Conservation (phyloP, 2,113 vertebrate species). For the Grantiella picta region DNA sequence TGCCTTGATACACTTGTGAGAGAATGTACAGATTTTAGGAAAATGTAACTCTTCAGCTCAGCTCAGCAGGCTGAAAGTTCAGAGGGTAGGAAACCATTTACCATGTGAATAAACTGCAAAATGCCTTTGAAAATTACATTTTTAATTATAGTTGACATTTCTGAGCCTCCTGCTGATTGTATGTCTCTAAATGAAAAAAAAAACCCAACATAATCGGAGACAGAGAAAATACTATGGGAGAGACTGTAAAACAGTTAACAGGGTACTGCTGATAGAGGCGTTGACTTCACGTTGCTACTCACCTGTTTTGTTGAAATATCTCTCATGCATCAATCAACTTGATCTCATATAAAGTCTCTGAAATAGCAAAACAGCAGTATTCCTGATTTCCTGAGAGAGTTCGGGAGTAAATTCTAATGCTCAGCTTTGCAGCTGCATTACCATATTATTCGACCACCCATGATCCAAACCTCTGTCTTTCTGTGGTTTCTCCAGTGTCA, state of each 20-base stretch:
- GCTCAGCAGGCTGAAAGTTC: constrained; percentile 64
- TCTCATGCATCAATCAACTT: background rate
- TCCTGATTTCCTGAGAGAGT: background rate
- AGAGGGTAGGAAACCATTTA: constrained; percentile 60
- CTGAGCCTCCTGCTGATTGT: constrained; percentile 58
- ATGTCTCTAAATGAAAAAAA: constrained; percentile 25
- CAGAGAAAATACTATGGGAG: background rate
- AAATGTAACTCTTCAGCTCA: constrained; percentile 47
- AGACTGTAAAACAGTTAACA: constrained; percentile 5
- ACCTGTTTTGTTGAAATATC: background rate
- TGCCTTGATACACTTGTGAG: background rate
- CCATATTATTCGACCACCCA: background rate
- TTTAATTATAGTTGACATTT: constrained; percentile 73
- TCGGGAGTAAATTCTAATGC: background rate
- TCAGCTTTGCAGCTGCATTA: background rate
- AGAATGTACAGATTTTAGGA: constrained; percentile 37
- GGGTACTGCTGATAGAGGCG: background rate
- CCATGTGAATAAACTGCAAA: constrained; percentile 60
- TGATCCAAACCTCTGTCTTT: background rate
- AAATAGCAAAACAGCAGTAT: background rate
- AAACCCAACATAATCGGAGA: background rate
- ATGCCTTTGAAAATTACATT: constrained; percentile 68
- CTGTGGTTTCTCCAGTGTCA: background rate
- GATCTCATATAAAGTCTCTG: background rate
- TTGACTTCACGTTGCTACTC: background rate